Conservation (phyloP, 2,888 invertebrate genomes). For the Drosophila diplacantha region DNA sequence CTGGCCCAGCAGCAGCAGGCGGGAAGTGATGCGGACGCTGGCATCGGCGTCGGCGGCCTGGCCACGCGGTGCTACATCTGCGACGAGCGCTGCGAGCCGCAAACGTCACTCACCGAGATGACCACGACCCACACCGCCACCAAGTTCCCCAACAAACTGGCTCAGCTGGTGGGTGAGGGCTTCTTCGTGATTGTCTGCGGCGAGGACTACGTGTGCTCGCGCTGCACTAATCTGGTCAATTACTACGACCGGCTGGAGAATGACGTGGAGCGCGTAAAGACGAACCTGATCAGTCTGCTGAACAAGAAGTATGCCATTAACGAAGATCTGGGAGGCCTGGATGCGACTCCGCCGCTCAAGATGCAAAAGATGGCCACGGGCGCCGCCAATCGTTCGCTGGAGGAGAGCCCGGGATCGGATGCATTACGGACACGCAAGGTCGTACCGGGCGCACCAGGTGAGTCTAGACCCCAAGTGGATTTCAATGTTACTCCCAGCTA, state of each 20-base stretch:
- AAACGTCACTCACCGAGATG: conserved; percentile 75
- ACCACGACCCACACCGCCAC: conserved; percentile 77
- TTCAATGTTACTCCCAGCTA: conserved; percentile 10
- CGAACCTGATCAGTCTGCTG: conserved; percentile 75
- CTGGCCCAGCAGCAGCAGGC: conserved; percentile 39
- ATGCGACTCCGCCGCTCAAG: conserved; percentile 74
- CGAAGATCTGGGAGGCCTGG: conserved; percentile 68
- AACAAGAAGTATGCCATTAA: conserved; percentile 78
- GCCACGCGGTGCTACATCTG: conserved; percentile 77
- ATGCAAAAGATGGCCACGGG: conserved; percentile 76
- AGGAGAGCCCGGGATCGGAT: conserved; percentile 58
- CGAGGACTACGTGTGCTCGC: conserved; percentile 78
- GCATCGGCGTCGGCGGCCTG: conserved; percentile 25
- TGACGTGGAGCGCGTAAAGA: conserved; percentile 77
- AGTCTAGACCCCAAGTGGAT: background rate
- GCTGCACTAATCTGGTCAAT: conserved; percentile 78
- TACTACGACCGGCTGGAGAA: conserved; percentile 79
- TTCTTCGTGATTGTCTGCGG: conserved; percentile 78
- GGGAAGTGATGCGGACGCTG: conserved; percentile 50
- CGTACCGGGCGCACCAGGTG: conserved; percentile 68
- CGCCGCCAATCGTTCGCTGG: conserved; percentile 59
- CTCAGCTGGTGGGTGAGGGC: conserved; percentile 78
- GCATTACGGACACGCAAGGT: conserved; percentile 62
- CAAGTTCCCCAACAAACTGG: conserved; percentile 79
- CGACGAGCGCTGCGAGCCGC: conserved; percentile 76